Conservation (phyloP, 30 jellyfish, hydroid and myxozoan genomes). For the Aurelia sp. region DNA sequence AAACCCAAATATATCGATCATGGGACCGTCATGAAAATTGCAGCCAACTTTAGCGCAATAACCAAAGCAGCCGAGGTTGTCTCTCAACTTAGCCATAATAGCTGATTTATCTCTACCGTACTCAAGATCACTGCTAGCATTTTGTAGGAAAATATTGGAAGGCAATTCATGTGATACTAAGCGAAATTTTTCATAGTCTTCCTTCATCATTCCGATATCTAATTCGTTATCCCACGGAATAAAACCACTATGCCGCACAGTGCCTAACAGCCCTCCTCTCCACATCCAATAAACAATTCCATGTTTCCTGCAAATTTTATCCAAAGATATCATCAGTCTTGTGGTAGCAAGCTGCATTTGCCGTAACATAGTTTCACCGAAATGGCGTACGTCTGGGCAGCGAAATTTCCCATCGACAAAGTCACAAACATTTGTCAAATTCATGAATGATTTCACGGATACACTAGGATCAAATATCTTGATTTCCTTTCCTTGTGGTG, state of each 20-base stretch:
- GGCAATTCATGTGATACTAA: constrained; percentile 75
- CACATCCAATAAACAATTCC: constrained; percentile 76
- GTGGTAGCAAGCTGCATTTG: constrained; percentile 78
- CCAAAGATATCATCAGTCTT: constrained; percentile 69
- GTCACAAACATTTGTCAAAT: constrained; percentile 29
- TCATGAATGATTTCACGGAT: constrained; percentile 6
- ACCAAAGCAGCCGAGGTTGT: constrained; percentile 74
- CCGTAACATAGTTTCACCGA: constrained; percentile 84
- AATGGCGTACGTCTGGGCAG: constrained; percentile 87
- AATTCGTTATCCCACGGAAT: constrained; percentile 93
- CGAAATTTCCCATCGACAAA: constrained; percentile 15
- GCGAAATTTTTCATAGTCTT: constrained; percentile 76
- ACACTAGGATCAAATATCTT: constrained; percentile 24
- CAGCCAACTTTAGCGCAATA: constrained; percentile 82
- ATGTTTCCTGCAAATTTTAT: constrained; percentile 77
- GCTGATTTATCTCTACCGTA: constrained; percentile 19
- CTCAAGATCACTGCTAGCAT: constrained; percentile 65
- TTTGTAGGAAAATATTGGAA: constrained; percentile 77
- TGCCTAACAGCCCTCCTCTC: constrained; percentile 91
- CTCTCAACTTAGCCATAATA: constrained; percentile 70
- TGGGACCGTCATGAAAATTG: constrained; percentile 82
- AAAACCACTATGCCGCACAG: constrained; percentile 66
- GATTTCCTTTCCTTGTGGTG: constrained; percentile 6
- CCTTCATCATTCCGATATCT: constrained; percentile 80
- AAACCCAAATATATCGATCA: constrained; percentile 79